A percentile compares a stretch with the other conserved stretches of the same genome.
phyloP scores from a whole-genome alignment of 37 sponge, comb jelly and placozoan species.

The Aphrocallistes beatrix region DNA sequence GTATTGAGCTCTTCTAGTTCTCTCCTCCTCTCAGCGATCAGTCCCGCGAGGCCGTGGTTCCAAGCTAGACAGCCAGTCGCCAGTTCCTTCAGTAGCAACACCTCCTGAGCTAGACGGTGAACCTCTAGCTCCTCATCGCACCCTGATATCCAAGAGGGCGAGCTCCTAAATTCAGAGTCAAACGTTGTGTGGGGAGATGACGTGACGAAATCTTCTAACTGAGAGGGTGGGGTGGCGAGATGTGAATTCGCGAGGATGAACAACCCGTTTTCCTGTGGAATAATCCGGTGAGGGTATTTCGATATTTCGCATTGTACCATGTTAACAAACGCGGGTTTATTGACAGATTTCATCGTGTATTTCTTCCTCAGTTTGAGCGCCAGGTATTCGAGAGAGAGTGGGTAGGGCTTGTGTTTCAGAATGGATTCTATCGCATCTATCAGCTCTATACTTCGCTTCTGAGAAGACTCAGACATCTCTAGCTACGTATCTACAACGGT shows the following conservation, averaged over 20 bases:
- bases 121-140: neutral
- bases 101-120: neutral
- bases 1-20: neutral
- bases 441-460: neutral
- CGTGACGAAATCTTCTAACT: no score
- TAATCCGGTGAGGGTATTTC: neutral
- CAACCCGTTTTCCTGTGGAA: neutral
- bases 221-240: neutral
- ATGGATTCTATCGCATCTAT: neutral
- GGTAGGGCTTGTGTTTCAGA: neutral
- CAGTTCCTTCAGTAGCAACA: neutral
- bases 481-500: neutral
- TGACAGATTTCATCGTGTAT: neutral
- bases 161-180: neutral
- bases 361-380: neutral
- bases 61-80: neutral
- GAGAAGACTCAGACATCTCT: neutral
- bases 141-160: neutral
- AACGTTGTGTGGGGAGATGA: neutral
- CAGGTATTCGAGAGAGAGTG: slow-evolving; percentile 5
- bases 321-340: neutral
- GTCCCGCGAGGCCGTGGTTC: neutral
- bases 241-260: neutral
- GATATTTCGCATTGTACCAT: neutral
- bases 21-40: neutral